These are phyloP conservation scores for Leptinotarsa lineolata DNA, from an alignment of 1,140 invertebrate species.

Conservation along the genomic window DNA sequence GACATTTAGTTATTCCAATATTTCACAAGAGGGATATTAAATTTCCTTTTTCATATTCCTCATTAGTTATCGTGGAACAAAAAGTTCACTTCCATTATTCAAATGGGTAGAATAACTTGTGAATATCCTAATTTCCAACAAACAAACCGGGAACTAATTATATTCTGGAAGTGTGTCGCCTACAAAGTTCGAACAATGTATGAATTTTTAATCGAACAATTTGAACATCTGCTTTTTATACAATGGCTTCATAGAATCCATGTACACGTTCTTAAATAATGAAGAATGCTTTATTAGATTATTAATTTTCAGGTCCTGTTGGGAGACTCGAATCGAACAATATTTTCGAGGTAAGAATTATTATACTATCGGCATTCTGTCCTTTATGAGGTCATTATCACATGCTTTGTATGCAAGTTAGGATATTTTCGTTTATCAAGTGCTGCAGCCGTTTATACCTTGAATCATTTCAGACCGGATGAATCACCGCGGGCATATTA, in stretches of 20 bases:
- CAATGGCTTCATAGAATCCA: background rate
- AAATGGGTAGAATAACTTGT: too few relatives aligned
- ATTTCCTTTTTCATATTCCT: background rate
- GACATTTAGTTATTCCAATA: background rate
- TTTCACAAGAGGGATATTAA: background rate
- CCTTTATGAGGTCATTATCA: background rate
- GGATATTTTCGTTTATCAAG: too few relatives aligned
- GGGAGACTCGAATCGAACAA: background rate
- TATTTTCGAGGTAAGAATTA: background rate
- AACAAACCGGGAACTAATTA: constrained; percentile 2
- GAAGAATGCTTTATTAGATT: background rate
- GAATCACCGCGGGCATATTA: too few relatives aligned
- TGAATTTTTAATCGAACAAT: background rate
- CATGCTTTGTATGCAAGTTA: too few relatives aligned
- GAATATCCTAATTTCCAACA: background rate
- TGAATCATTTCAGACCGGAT: too few relatives aligned
- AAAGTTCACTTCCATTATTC: too few relatives aligned
- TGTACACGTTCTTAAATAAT: background rate
- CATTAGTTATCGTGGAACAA: background rate
- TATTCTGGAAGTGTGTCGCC: background rate
- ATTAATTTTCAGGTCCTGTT: background rate
- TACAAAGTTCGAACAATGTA: background rate
- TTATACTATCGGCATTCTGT: background rate
- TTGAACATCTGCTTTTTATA: constrained; percentile 5
- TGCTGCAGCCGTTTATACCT: too few relatives aligned